Percentiles rank a stretch among this genome's conserved stretches.
Conservation (phyloP, 2,113 vertebrate species). For the Lonchura striata region DNA sequence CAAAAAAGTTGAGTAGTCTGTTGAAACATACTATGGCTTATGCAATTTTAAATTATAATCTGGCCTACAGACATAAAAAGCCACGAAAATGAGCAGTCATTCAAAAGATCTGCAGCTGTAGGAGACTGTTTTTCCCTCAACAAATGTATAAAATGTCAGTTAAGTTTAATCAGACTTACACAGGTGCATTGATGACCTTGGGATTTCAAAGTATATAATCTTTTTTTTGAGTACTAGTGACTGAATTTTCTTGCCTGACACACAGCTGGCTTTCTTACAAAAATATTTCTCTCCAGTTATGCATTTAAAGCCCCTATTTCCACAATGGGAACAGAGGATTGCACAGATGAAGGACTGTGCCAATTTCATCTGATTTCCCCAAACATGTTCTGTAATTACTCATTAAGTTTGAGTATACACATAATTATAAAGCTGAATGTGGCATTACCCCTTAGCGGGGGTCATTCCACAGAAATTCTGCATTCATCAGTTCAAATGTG, state of each 20-base stretch:
- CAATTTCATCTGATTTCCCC: background rate
- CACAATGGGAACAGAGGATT: background rate
- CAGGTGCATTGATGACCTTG: background rate
- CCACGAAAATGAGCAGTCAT: background rate
- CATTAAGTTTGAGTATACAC: background rate
- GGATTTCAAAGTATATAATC: background rate
- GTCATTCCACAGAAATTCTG: background rate
- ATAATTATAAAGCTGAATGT: background rate
- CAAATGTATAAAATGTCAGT: background rate
- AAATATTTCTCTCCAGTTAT: background rate
- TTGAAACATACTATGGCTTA: background rate
- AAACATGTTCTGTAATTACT: background rate
- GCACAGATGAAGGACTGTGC: background rate
- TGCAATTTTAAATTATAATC: background rate
- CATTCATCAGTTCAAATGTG: background rate
- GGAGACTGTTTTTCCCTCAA: background rate
- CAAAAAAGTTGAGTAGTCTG: background rate
- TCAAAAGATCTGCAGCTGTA: conserved; percentile 1
- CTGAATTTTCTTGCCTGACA: background rate
- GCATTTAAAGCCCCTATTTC: background rate
- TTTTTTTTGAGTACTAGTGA: background rate
- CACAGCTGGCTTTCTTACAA: background rate
- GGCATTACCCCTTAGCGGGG: too few species aligned
- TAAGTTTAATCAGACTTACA: background rate
- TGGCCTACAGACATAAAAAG: background rate